A percentile compares a stretch with the other conserved stretches of the same genome.
These are phyloP conservation scores for Cerastis rubricosa DNA, from an alignment of 2,888 invertebrate genomes.

Conservation along the genomic window DNA sequence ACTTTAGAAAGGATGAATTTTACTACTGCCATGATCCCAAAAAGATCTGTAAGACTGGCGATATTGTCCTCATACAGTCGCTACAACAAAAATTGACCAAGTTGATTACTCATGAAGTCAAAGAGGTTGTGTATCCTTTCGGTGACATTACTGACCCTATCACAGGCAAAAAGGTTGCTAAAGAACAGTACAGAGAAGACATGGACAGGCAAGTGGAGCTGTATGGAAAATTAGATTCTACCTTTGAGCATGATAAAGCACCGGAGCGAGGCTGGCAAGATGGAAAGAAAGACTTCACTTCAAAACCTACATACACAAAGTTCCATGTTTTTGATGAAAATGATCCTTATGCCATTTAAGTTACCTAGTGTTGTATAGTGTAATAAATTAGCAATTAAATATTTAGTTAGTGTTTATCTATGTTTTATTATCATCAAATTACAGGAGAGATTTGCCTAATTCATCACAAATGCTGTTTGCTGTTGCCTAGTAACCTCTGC, in stretches of 20 bases:
- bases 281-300: conserved; percentile 95
- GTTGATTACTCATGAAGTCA: conserved; percentile 94
- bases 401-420: conserved; percentile 28
- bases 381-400: conserved; percentile 56
- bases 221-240: conserved; percentile 92
- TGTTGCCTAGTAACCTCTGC: neutral
- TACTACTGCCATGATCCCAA: conserved; percentile 95
- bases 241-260: conserved; percentile 94
- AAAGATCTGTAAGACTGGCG: conserved; percentile 95
- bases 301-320: conserved; percentile 94
- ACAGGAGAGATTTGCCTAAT: neutral
- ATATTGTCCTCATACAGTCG: conserved; percentile 94
- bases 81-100: conserved; percentile 94
- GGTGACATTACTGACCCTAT: conserved; percentile 97
- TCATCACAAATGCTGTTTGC: neutral
- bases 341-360: conserved; percentile 93
- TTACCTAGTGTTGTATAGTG: conserved; percentile 46
- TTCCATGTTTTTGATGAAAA: conserved; percentile 95
- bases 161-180: conserved; percentile 94
- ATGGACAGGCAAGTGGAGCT: conserved; percentile 92
- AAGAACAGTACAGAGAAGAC: conserved; percentile 93
- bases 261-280: conserved; percentile 95
- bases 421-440: neutral
- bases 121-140: conserved; percentile 94
- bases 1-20: conserved; percentile 94